A percentile compares a stretch with the other conserved stretches of the same genome.
phyloP scores from a whole-genome alignment of 2,797 vertebrate species.

The Pseudochirops corinnae region DNA sequence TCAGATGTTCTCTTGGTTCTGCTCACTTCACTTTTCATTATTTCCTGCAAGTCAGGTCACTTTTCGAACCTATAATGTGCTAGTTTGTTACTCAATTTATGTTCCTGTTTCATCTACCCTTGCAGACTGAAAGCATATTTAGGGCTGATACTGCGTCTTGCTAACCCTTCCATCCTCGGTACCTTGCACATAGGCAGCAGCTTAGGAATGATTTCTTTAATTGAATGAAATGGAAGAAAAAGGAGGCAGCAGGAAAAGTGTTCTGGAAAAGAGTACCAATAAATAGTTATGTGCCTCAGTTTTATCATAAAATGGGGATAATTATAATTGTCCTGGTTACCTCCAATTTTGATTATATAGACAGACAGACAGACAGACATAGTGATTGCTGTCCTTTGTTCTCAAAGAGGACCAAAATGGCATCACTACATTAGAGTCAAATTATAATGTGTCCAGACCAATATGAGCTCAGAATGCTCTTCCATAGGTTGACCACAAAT shows the following conservation, averaged over 20 bases:
- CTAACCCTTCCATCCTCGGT: neutral
- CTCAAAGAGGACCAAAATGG: no score
- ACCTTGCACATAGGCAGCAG: neutral
- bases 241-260: neutral
- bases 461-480: no score
- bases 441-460: no score
- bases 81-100: neutral
- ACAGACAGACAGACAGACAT: neutral
- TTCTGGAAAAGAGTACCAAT: neutral
- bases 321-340: neutral
- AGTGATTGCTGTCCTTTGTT: no score
- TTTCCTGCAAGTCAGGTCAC: neutral
- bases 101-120: neutral
- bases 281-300: neutral
- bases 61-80: neutral
- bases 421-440: no score
- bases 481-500: no score
- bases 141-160: neutral
- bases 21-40: neutral
- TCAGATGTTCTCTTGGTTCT: neutral
- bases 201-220: neutral
- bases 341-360: neutral
- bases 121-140: neutral
- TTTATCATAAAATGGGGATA: neutral
- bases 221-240: neutral